These are phyloP conservation scores for Argentina silus DNA, from an alignment of 2,797 vertebrate genomes.

Conservation along the genomic window DNA sequence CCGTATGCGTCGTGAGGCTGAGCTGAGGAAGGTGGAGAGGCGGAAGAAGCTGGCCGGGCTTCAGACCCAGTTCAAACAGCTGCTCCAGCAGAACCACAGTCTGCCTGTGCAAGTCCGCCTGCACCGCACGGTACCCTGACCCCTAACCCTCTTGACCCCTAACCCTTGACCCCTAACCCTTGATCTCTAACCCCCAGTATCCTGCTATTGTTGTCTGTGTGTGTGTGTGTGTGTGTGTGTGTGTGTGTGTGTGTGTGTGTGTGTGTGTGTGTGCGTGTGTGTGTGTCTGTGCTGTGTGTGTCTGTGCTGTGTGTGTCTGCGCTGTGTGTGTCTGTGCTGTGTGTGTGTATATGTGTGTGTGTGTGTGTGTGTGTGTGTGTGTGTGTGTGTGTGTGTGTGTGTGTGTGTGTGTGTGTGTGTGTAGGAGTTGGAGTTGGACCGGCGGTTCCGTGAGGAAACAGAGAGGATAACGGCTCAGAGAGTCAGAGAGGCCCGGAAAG, in stretches of 20 bases:
- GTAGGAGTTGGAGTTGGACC: constrained; percentile 85
- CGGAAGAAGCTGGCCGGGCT: constrained; percentile 75
- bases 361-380: constrained; percentile 11
- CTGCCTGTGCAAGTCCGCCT: constrained; percentile 85
- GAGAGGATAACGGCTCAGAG: constrained; percentile 70
- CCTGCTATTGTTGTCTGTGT: too few relatives aligned
- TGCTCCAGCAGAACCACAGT: constrained; percentile 78
- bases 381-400: neutral
- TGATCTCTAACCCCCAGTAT: too few relatives aligned
- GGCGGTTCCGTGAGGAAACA: constrained; percentile 77
- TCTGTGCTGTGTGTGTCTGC: too few relatives aligned
- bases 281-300: neutral
- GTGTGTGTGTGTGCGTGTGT: too few relatives aligned
- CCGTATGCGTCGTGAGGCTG: constrained; percentile 77
- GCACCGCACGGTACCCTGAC: constrained; percentile 70
- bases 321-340: too few relatives aligned
- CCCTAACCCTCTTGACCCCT: constrained; percentile 3
- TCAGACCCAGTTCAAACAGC: constrained; percentile 71
- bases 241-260: too few relatives aligned
- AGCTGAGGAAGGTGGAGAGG: constrained; percentile 75
- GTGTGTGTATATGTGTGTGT: constrained; percentile 27
- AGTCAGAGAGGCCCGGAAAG: constrained; percentile 77
- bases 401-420: constrained; percentile 40
- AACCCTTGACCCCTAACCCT: neutral
- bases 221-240: neutral